phyloP scores from a whole-genome alignment of 1,140 invertebrate genomes.

The Atta colombica region DNA sequence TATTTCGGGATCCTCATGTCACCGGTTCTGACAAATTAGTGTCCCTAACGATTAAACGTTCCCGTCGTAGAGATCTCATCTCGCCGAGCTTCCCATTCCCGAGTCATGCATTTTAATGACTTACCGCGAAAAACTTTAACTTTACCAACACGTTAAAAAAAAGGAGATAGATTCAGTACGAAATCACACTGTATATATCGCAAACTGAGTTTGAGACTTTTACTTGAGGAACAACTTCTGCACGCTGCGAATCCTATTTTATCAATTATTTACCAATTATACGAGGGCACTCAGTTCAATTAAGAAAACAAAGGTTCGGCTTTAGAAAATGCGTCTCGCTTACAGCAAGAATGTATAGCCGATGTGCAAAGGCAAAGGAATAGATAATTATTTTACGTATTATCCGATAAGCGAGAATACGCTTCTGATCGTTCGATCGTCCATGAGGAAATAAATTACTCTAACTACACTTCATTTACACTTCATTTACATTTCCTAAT shows the following conservation, averaged over 20 bases:
- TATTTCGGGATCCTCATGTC: conserved; percentile 34
- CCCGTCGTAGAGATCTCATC: conserved; percentile 12
- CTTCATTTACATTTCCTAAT: conserved; percentile 6
- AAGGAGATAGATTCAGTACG: no score
- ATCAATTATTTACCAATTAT: neutral
- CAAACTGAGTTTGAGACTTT: neutral
- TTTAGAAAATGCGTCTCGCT: conserved; percentile 13
- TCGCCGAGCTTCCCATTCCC: neutral
- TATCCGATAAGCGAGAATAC: neutral
- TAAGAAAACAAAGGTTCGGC: neutral
- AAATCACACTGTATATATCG: neutral
- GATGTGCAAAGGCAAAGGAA: neutral
- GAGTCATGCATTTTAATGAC: conserved; percentile 42
- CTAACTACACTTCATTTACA: no score
- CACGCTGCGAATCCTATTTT: neutral
- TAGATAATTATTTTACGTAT: conserved; percentile 7
- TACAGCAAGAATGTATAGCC: neutral
- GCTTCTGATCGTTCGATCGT: neutral
- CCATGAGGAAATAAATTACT: neutral
- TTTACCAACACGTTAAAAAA: neutral
- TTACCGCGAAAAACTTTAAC: neutral
- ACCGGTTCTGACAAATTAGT: conserved; percentile 45
- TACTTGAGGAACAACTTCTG: neutral
- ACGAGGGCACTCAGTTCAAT: conserved; percentile 25
- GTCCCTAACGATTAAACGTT: conserved; percentile 11